These are phyloP conservation scores for Eulemur macaco DNA, from an alignment of 2,113 vertebrate species.

Conservation along the genomic window DNA sequence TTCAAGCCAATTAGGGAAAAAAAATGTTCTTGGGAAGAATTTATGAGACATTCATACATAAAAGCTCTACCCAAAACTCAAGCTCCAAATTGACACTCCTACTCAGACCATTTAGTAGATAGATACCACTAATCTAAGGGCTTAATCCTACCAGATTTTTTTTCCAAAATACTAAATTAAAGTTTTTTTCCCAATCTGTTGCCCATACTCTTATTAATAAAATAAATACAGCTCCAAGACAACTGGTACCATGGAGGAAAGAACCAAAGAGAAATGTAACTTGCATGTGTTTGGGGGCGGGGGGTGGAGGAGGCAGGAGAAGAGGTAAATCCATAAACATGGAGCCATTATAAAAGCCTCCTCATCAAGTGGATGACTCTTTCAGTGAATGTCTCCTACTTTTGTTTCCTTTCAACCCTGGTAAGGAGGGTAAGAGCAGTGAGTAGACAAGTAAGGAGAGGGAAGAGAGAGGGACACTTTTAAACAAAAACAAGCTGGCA, in stretches of 20 bases:
- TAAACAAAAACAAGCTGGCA: not conserved
- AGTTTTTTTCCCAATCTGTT: constrained; percentile 30
- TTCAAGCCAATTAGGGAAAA: constrained; percentile 73
- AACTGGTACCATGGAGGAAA: not conserved
- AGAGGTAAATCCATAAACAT: not conserved
- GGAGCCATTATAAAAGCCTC: not conserved
- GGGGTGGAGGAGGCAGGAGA: not conserved
- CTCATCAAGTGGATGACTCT: not conserved
- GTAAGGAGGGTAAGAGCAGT: not conserved
- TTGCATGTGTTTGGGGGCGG: not conserved
- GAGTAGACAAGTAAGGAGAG: not conserved
- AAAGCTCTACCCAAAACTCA: constrained; percentile 64
- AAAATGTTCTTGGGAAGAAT: constrained; percentile 77
- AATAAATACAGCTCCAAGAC: not conserved
- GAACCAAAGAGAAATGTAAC: not conserved
- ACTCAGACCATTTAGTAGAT: constrained; percentile 59
- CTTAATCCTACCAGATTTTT: constrained; percentile 63
- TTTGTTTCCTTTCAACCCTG: not conserved
- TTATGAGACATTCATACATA: constrained; percentile 77
- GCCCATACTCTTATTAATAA: constrained; percentile 25
- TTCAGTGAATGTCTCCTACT: not conserved
- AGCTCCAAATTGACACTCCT: constrained; percentile 67
- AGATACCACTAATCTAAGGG: constrained; percentile 65
- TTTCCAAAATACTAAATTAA: constrained; percentile 67
- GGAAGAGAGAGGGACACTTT: not conserved